Base-by-base conservation (phyloP, 1,140 invertebrate genomes). In the Pseudomyrmex cubaensis region DNA sequence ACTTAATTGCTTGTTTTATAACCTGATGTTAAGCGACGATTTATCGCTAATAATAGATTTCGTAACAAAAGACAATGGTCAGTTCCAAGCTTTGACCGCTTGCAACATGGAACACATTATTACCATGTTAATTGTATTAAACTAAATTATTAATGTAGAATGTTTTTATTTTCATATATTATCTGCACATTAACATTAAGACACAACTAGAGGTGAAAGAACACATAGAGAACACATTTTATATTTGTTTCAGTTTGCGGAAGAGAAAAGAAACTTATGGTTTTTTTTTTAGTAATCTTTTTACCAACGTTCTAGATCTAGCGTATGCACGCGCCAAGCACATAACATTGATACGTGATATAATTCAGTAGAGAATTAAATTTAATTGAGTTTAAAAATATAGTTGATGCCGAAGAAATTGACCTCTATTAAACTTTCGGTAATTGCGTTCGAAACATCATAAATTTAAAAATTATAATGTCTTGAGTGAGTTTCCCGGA, bases 21-120 rank as follows among this genome's bases (percentile, higher is more conserved):
- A 10, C 46, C 13, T 1, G 61, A 44, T 56, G 48, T 77, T 66
- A 54, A 77, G 52, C n/a, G 8, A 76, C 46, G 17, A 66, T 56
- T 67, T 67, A 67, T 9, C 54, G 25, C 48, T 77, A 77, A 77
- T 77, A 77, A 66, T 54, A 35, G 8, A 77, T 77, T 77, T 77
- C 62, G 67, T n/a, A 66, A 66, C 61, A 48, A 13, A 76, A 76
- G 22, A 52, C n/a, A 54, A 15, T 52, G 22, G 25, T 15, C 8
- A 2, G 4, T 35, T 17, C 5, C 5, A 35, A 35, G 5, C 22
- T 70, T 44, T 35, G 44, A 15, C 15, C n/a, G 64, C 62, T 77
- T 77, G 13, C 48, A 2, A 77, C 13, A 61, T 22, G 2, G 5
- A 20, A 3, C 15, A 17, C 10, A 64, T 61, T 46, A 72, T 80